Evolutionary conservation across 1,140 invertebrate genomes (phyloP).

Genomic region (Drosophila tropicalis): DNA sequence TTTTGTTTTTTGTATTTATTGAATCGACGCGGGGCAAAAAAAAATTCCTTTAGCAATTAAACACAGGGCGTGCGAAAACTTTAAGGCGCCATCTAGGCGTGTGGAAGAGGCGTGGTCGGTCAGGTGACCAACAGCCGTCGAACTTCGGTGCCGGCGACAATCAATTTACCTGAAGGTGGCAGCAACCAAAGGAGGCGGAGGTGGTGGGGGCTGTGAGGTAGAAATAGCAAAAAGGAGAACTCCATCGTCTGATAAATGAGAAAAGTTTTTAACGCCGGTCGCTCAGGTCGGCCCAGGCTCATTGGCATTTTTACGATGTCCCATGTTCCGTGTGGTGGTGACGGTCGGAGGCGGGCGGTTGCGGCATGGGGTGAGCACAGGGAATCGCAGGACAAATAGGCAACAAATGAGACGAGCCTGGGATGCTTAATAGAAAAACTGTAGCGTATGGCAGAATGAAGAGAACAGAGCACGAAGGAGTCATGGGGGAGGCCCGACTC

Average conservation of each 20-base stretch:
- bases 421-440: slow-evolving; percentile 75
- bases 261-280: slow-evolving; percentile 75
- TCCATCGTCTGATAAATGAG: slow-evolving; percentile 72
- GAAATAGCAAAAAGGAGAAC: background rate
- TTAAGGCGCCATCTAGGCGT: slow-evolving; percentile 33
- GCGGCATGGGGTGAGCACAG: background rate
- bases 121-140: slow-evolving; percentile 75
- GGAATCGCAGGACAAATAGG: slow-evolving; percentile 64
- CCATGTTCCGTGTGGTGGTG: slow-evolving; percentile 8
- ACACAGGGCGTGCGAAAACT: slow-evolving; percentile 66
- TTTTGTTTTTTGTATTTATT: slow-evolving; percentile 53
- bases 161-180: slow-evolving; percentile 70
- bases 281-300: slow-evolving; percentile 78
- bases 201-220: no score
- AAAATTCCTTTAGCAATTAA: slow-evolving; percentile 66
- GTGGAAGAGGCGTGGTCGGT: slow-evolving; percentile 35
- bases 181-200: background rate
- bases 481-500: background rate
- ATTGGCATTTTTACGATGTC: slow-evolving; percentile 80
- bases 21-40: slow-evolving; percentile 8
- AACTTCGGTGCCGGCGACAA: slow-evolving; percentile 77
- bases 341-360: background rate
- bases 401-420: slow-evolving; percentile 76
- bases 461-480: background rate
- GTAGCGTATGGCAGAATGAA: slow-evolving; percentile 64